Base-by-base conservation (phyloP, 2,888 invertebrate species). In the Coenonympha arcania region DNA sequence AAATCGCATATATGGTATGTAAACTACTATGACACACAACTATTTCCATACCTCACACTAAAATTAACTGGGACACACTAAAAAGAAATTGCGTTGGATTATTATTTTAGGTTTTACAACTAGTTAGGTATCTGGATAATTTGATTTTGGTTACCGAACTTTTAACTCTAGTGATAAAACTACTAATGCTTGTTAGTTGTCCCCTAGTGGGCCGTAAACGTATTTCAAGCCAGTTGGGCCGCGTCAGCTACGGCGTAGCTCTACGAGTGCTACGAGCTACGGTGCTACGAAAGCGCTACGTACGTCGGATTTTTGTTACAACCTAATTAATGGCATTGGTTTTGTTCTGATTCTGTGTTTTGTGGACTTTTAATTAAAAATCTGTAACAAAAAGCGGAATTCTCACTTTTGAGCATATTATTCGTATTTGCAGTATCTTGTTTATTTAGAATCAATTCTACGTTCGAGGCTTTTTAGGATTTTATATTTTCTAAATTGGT, bases 271-370 rank as follows among this genome's bases (percentile, higher is more conserved):
- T 49, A 49, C 48, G 42, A 11, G 37, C 43, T 48, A 45, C 34
- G 39, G 13, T 5, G 48, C 48, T 52, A 44, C 48, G 22, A 33
- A 43, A 20, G 31, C 30, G 48, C 52, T 39, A 48, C 43, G 40
- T 26, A 43, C 30, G 20, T 18, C 13, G 42, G 20, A 34, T 43
- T 36, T 34, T 50, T 24, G 44, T 50, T 34, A 41, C n/a, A 30
- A 36, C 26, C 26, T 45, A 50, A 41, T 37, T 43, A 49, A 37
- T 44, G 16, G 2, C 22, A 24, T 13, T 22, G 13, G 20, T 39
- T 39, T 9, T 24, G 13, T 15, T 24, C 16, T 13, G 2, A 9
- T 4, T 19, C 11, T 11, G 19, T 36, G n/a, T n/a, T 19, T 36
- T 5, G 20, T 16, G 19, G 36, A 36, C 19, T 19, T 34, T 34